Base-by-base conservation (phyloP, 2,888 invertebrate genomes). In the Agonum fuliginosum region DNA sequence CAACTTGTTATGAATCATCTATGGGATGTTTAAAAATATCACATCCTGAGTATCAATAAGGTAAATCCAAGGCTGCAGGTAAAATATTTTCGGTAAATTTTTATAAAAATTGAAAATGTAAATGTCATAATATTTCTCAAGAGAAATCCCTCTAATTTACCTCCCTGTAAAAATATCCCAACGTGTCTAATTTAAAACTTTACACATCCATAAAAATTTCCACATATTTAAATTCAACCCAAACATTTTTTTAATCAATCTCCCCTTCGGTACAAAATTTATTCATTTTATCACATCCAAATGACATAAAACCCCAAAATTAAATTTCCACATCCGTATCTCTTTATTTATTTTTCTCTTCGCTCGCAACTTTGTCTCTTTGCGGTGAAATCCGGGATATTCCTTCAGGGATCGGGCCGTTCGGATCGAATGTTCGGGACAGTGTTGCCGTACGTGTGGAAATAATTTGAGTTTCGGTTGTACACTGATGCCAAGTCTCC, bases 161-260 rank as follows among this genome's bases (percentile, higher is more conserved):
- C n/a, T n/a, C n/a, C n/a, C n/a, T n/a, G n/a, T n/a, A n/a, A n/a
- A n/a, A n/a, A n/a, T n/a, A n/a, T n/a, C n/a, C n/a, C n/a, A n/a
- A n/a, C n/a, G n/a, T n/a, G n/a, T 54, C 54, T 54, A 54, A 54
- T 54, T 54, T 54, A 54, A 54, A 54, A 37, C 24, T 54, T 54
- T 54, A 54, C 54, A 54, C 24, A 54, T 54, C 24, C 54, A 12
- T 54, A 54, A 54, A 54, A 54, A 22, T 22, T 54, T n/a, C n/a
- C 54, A 12, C 12, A 54, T 54, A 54, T 54, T 54, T 54, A 54
- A 54, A 54, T 54, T 24, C 24, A 20, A 24, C 54, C 22, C n/a
- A 22, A 22, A 54, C 54, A 54, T 54, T 54, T 54, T 54, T 54
- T 54, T n/a, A 54, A 54, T 54, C 54, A 54, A 54, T 54, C 54